A percentile compares a stretch with the other conserved stretches of the same genome.
Conservation (phyloP, 1,140 invertebrate species). For the Penaeus chinensis region DNA sequence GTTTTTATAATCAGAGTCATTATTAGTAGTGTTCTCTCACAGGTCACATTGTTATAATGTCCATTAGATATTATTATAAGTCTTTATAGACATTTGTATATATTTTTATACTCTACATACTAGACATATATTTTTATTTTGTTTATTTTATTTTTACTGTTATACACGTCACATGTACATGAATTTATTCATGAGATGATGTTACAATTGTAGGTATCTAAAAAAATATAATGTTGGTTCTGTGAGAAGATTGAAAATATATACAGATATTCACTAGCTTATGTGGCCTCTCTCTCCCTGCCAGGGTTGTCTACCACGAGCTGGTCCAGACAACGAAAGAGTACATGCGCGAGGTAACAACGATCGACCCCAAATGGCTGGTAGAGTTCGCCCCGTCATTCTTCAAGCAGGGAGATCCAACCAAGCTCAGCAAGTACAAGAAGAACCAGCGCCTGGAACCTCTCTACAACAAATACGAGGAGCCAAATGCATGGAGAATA, state of each 20-base stretch:
- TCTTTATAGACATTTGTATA: constrained; percentile 68
- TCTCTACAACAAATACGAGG: constrained; percentile 99
- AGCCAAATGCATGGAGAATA: constrained; percentile 99
- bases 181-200: too few species aligned
- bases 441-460: constrained; percentile 99
- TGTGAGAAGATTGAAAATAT: too few species aligned
- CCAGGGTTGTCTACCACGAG: constrained; percentile 94
- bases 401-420: constrained; percentile 99
- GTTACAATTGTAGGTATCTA: too few species aligned
- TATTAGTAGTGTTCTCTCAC: too few species aligned
- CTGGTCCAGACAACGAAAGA: constrained; percentile 99
- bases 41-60: too few species aligned
- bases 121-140: too few species aligned
- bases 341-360: constrained; percentile 99
- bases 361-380: constrained; percentile 99
- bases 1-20: too few species aligned
- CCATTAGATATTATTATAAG: neutral
- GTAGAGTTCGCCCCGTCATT: constrained; percentile 99
- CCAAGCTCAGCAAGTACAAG: constrained; percentile 98
- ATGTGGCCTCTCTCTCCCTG: neutral
- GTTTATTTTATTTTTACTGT: too few species aligned
- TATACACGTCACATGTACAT: too few species aligned
- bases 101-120: too few species aligned
- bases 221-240: too few species aligned
- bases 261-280: too few species aligned